Evolutionary conservation across 2,888 invertebrate genomes (phyloP).

Genomic region (Euzetes globulus): DNA sequence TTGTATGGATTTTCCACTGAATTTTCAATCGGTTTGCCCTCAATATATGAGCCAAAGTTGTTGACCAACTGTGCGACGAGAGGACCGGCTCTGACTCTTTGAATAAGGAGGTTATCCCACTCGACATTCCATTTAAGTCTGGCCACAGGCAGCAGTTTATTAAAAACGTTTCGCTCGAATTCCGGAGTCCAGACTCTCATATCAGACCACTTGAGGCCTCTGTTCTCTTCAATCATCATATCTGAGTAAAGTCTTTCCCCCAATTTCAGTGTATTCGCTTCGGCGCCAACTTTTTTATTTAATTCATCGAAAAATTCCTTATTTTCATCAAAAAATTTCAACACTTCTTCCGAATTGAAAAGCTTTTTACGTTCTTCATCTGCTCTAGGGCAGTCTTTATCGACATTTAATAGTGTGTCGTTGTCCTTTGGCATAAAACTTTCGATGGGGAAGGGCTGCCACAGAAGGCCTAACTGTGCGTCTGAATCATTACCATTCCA

Average conservation of each 20-base stretch:
- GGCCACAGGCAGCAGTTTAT: neutral
- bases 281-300: neutral
- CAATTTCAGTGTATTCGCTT: neutral
- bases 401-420: conserved; percentile 11
- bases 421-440: conserved; percentile 8
- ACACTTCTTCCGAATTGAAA: neutral
- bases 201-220: conserved; percentile 31
- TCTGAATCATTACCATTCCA: conserved; percentile 13
- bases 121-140: conserved; percentile 7
- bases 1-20: neutral
- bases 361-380: neutral
- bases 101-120: neutral
- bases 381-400: conserved; percentile 19
- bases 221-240: conserved; percentile 10
- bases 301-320: neutral
- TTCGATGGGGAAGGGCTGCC: conserved; percentile 23
- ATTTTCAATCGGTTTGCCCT: neutral
- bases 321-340: conserved; percentile 4
- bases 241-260: neutral
- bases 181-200: neutral
- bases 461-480: neutral
- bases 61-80: conserved; percentile 10
- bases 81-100: neutral
- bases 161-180: conserved; percentile 6
- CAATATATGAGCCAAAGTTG: neutral